phyloP scores from a whole-genome alignment of 2,888 invertebrate species.

The Periphyllus acericola region DNA sequence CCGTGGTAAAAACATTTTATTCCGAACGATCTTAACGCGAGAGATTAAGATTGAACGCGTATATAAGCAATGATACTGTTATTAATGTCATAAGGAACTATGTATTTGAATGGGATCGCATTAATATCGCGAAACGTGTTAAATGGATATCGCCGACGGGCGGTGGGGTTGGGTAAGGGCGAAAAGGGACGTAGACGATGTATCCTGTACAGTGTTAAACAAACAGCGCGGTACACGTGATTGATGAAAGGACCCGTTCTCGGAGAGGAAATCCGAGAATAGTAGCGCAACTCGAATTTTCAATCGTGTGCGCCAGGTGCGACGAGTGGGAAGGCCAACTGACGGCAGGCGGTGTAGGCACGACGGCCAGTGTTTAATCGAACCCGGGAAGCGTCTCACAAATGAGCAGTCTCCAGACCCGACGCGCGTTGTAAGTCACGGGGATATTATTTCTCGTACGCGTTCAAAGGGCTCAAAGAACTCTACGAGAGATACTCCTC shows the following conservation, averaged over 20 bases:
- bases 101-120: neutral
- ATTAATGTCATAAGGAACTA: too few relatives aligned
- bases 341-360: neutral
- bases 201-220: neutral
- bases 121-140: neutral
- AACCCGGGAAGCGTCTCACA: constrained; percentile 1
- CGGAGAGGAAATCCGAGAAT: constrained; percentile 8
- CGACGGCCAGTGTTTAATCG: constrained; percentile 15
- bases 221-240: constrained; percentile 1
- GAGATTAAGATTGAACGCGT: too few relatives aligned
- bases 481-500: neutral
- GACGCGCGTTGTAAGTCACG: constrained; percentile 13
- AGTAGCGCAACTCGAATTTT: neutral
- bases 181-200: too few relatives aligned
- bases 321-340: neutral
- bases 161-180: neutral
- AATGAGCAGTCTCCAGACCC: neutral
- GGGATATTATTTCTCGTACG: constrained; percentile 12
- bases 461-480: neutral
- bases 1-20: too few relatives aligned
- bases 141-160: neutral
- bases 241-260: constrained; percentile 28
- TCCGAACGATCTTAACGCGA: too few relatives aligned
- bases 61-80: too few relatives aligned
- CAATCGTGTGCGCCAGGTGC: neutral